Conservation (phyloP, 2,113 vertebrate species). For the Platichthys flesus region DNA sequence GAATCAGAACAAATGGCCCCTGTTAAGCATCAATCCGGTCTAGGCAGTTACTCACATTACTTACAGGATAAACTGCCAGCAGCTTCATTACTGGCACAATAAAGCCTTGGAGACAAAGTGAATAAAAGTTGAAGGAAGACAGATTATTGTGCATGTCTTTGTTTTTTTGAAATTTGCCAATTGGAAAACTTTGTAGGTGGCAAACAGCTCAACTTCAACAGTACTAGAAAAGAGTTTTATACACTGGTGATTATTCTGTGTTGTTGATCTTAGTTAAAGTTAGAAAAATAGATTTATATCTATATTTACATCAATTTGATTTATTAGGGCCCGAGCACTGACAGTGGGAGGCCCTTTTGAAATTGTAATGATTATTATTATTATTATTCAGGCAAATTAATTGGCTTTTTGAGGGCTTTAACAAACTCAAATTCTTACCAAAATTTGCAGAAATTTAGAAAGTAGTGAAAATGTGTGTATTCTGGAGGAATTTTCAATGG, state of each 20-base stretch:
- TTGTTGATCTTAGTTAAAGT: conserved; percentile 8
- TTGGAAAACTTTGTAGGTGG: conserved; percentile 33
- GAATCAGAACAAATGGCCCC: conserved; percentile 64
- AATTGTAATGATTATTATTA: too few relatives aligned
- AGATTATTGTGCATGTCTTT: conserved; percentile 37
- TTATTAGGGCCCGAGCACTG: too few relatives aligned
- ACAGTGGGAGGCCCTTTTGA: too few relatives aligned
- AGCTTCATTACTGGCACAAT: conserved; percentile 49
- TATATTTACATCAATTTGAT: too few relatives aligned
- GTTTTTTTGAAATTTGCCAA: conserved; percentile 30
- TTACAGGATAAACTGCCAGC: conserved; percentile 35
- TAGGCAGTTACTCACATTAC: conserved; percentile 62
- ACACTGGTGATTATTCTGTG: conserved; percentile 1
- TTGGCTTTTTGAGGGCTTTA: too few relatives aligned
- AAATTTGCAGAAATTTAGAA: too few relatives aligned
- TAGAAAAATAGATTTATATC: neutral
- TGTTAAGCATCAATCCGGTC: conserved; percentile 65
- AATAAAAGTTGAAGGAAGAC: conserved; percentile 53
- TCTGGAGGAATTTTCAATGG: too few relatives aligned
- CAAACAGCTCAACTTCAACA: neutral
- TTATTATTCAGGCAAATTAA: too few relatives aligned
- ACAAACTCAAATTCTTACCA: too few relatives aligned
- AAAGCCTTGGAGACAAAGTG: conserved; percentile 29
- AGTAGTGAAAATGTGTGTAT: too few relatives aligned
- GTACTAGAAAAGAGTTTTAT: neutral